Evolutionary conservation across 2,113 vertebrate species (phyloP), one percentile per base, ranked within the genome.

Genomic region (Psittacus erithacus): DNA sequence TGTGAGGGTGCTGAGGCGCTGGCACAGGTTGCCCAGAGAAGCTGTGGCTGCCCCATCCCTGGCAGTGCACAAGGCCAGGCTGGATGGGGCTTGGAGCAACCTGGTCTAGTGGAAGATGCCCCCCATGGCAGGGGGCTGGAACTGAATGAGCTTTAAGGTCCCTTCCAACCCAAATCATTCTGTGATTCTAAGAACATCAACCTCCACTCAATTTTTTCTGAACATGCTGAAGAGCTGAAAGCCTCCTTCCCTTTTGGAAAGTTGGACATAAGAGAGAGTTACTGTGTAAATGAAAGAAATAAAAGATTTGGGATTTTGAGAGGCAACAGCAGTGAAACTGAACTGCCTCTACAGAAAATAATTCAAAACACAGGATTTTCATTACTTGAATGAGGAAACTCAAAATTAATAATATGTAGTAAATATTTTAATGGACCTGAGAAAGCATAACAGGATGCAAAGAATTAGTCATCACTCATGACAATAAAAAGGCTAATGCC

Each of bases 401-500:
- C n/a, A 31, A 78, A 62, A 62, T 69, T n/a, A 85, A 67, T 68
- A 86, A 53, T 19, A 60, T 6, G 27, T 44, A 71, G 59, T 90
- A 62, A 46, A 63, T 59, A 82, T 82, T 91, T 86, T 68, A 67
- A 88, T 50, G 52, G 27, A 94, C 80, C 70, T 90, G 82, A 89
- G 70, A 63, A 92, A 88, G 43, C 25, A 6, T 75, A 79, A 87
- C 67, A 79, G 94, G 86, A 85, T 64, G 75, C 28, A 60, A 82
- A 79, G 82, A 76, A 79, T 70, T 82, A 90, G 70, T 63, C 65
- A 67, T 63, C 0, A 0, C 62, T 86, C 68, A 55, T 12, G 33
- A 67, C 88, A 86, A 76, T 65, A 64, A 90, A 88, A 86, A 82
- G 41, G 67, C 52, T 79, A 92, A 95, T 85, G 91, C 38, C 79